phyloP scores from a whole-genome alignment of 2,797 vertebrate genomes.

The Hoplostethus mediterraneus region DNA sequence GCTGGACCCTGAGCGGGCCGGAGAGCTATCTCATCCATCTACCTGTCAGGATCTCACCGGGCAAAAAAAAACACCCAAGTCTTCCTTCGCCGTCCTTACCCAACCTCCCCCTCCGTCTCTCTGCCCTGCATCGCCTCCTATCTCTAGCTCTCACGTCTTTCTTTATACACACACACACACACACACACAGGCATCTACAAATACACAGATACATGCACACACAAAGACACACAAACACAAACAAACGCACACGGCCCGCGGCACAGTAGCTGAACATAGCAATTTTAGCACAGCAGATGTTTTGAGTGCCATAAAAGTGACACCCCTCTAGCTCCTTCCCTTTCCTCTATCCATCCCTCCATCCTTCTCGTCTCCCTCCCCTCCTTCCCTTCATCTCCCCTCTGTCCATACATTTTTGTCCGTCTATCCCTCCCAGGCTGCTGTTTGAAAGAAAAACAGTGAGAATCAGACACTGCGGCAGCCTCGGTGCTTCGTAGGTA shows the following conservation, averaged over 20 bases:
- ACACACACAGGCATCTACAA: background rate
- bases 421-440: slow-evolving; percentile 22
- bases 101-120: slow-evolving; percentile 5
- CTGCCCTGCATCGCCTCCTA: background rate
- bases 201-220: slow-evolving; percentile 45
- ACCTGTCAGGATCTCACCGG: slow-evolving; percentile 62
- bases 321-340: slow-evolving; percentile 41
- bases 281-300: slow-evolving; percentile 72
- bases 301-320: slow-evolving; percentile 60
- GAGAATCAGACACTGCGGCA: background rate
- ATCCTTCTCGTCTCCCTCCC: background rate
- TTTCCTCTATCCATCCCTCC: background rate
- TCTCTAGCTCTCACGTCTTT: background rate
- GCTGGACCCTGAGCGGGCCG: slow-evolving; percentile 36
- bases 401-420: slow-evolving; percentile 6
- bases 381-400: slow-evolving; percentile 4
- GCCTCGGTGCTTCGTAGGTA: background rate
- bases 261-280: slow-evolving; percentile 48
- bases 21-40: slow-evolving; percentile 59
- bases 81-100: slow-evolving; percentile 14
- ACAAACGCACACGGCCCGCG: slow-evolving; percentile 44
- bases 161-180: slow-evolving; percentile 8
- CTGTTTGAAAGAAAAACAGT: slow-evolving; percentile 6
- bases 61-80: slow-evolving; percentile 38
- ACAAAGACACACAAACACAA: slow-evolving; percentile 17